Evolutionary conservation across 2,113 vertebrate species (phyloP).

Genomic region (Hoplias malabaricus): DNA sequence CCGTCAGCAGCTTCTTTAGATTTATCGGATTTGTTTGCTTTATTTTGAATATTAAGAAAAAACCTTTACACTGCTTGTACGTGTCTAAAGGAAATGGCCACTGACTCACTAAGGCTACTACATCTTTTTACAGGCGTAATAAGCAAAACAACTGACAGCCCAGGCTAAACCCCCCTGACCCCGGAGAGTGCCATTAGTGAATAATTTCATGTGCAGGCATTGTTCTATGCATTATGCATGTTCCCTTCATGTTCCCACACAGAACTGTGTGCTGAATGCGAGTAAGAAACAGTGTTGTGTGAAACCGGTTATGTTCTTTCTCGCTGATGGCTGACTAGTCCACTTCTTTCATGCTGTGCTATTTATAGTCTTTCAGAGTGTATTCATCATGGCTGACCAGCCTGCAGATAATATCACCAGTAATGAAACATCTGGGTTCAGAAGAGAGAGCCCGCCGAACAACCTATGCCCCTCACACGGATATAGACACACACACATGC

Average conservation of each 20-base stretch:
- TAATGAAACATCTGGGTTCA: conserved; percentile 49
- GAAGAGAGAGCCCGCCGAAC: conserved; percentile 29
- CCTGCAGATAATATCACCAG: conserved; percentile 42
- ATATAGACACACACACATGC: conserved; percentile 5
- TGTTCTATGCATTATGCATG: neutral
- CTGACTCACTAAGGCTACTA: neutral
- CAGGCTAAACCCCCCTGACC: neutral
- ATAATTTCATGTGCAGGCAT: neutral
- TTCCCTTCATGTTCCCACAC: neutral
- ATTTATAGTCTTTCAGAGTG: conserved; percentile 47
- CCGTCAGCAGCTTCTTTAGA: no score
- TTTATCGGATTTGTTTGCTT: no score
- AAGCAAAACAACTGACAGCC: neutral
- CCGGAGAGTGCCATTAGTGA: neutral
- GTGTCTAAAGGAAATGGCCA: no score
- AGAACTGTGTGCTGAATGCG: neutral
- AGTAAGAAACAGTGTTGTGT: conserved; percentile 6
- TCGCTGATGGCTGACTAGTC: conserved; percentile 33
- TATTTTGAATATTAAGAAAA: no score
- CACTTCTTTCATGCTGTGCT: conserved; percentile 36
- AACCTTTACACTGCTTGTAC: no score
- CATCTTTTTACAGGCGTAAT: neutral
- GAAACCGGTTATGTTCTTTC: conserved; percentile 20
- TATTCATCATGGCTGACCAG: conserved; percentile 64
- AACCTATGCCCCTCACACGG: conserved; percentile 16